Percentiles rank a stretch among this genome's conserved stretches.
phyloP scores from a whole-genome alignment of 1,140 invertebrate genomes.

The Calephelis virginiensis region DNA sequence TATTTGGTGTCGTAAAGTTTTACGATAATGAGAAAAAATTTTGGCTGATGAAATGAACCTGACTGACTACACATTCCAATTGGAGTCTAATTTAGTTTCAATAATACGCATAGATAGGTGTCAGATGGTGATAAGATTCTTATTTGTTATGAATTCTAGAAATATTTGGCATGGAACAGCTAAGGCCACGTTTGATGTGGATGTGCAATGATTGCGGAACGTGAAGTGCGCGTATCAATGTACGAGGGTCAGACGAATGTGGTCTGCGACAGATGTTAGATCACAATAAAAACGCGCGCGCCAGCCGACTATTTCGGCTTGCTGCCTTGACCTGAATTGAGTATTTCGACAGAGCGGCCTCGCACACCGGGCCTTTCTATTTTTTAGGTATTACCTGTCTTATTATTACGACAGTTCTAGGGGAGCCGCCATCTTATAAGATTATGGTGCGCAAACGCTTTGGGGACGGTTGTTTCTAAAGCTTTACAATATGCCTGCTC shows the following conservation, averaged over 20 bases:
- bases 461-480: not conserved
- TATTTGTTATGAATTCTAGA: not conserved
- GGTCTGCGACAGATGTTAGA: conserved; percentile 69
- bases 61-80: not conserved
- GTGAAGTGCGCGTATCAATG: conserved; percentile 23
- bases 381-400: conserved; percentile 78
- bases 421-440: conserved; percentile 63
- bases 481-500: not conserved
- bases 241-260: conserved; percentile 39
- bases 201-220: conserved; percentile 20
- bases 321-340: conserved; percentile 75
- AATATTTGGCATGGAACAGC: not conserved
- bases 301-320: conserved; percentile 74
- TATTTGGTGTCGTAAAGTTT: not conserved
- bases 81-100: not conserved
- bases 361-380: conserved; percentile 77
- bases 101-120: not conserved
- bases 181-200: conserved; percentile 12
- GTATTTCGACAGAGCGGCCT: conserved; percentile 75
- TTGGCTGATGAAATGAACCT: no score
- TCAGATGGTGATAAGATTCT: conserved; percentile 1
- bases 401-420: conserved; percentile 72
- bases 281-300: conserved; percentile 75
- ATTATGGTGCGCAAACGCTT: conserved; percentile 50
- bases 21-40: not conserved